phyloP scores from a whole-genome alignment of 2,113 vertebrate genomes.

The Paramisgurnus dabryanus region DNA sequence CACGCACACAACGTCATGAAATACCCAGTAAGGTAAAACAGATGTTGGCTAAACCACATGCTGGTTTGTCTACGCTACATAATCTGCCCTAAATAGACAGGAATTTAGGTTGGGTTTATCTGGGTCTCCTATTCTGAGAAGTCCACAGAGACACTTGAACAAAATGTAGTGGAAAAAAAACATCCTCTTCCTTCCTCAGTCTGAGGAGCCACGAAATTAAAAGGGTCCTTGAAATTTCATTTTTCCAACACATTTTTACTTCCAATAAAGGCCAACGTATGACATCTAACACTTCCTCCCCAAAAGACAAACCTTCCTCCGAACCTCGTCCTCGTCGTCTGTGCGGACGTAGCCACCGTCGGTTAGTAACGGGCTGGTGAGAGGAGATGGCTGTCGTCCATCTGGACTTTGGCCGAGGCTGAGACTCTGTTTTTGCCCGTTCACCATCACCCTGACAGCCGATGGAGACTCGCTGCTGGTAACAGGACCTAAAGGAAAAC shows the following conservation, averaged over 20 bases:
- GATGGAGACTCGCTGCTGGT: slow-evolving; percentile 83
- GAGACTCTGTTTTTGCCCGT: slow-evolving; percentile 67
- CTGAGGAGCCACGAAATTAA: background rate
- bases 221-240: background rate
- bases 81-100: slow-evolving; percentile 36
- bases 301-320: slow-evolving; percentile 86
- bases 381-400: slow-evolving; percentile 84
- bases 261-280: too few relatives aligned
- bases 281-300: background rate
- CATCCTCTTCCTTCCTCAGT: background rate
- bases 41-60: background rate
- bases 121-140: slow-evolving; percentile 41
- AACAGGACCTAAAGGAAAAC: slow-evolving; percentile 75
- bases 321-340: slow-evolving; percentile 92
- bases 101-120: slow-evolving; percentile 39
- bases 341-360: slow-evolving; percentile 85
- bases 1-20: background rate
- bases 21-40: slow-evolving; percentile 28
- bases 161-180: background rate
- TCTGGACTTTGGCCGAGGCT: slow-evolving; percentile 82
- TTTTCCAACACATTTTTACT: too few relatives aligned
- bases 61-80: slow-evolving; percentile 18
- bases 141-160: slow-evolving; percentile 1
- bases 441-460: slow-evolving; percentile 75
- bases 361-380: slow-evolving; percentile 91